Conservation (phyloP, 2,888 invertebrate genomes). For the Rhingia campestris region DNA sequence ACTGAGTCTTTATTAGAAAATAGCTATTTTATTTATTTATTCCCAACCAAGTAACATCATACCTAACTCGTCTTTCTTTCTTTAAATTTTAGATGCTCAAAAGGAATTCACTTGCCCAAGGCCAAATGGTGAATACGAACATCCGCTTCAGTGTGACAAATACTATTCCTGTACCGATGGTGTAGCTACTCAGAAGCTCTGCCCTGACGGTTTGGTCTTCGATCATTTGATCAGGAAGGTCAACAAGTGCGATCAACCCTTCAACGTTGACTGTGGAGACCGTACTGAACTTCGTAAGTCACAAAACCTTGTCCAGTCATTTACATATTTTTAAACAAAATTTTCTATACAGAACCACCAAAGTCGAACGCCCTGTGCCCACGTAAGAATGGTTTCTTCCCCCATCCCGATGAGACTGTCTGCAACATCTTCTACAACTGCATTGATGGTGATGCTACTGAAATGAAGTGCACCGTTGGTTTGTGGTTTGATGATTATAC, state of each 20-base stretch:
- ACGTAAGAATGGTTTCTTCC: constrained; percentile 94
- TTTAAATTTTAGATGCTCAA: constrained; percentile 77
- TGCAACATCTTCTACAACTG: constrained; percentile 95
- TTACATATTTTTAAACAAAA: background rate
- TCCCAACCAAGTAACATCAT: background rate
- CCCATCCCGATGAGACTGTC: constrained; percentile 91
- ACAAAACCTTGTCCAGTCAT: background rate
- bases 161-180: constrained; percentile 91
- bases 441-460: constrained; percentile 91
- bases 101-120: constrained; percentile 89
- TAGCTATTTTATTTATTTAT: no score
- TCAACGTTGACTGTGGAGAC: constrained; percentile 95
- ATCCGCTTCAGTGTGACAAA: constrained; percentile 92
- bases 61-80: background rate
- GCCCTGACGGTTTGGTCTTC: constrained; percentile 94
- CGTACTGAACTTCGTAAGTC: constrained; percentile 94
- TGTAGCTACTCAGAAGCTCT: constrained; percentile 88
- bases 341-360: constrained; percentile 87
- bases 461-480: constrained; percentile 93
- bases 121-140: constrained; percentile 92
- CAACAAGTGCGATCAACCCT: constrained; percentile 96
- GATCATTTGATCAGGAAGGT: constrained; percentile 92
- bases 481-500: constrained; percentile 94
- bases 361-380: constrained; percentile 88
- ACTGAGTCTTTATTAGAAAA: no score